Evolutionary conservation across 2,888 invertebrate species (phyloP).

Genomic region (Flexamia atlantica): DNA sequence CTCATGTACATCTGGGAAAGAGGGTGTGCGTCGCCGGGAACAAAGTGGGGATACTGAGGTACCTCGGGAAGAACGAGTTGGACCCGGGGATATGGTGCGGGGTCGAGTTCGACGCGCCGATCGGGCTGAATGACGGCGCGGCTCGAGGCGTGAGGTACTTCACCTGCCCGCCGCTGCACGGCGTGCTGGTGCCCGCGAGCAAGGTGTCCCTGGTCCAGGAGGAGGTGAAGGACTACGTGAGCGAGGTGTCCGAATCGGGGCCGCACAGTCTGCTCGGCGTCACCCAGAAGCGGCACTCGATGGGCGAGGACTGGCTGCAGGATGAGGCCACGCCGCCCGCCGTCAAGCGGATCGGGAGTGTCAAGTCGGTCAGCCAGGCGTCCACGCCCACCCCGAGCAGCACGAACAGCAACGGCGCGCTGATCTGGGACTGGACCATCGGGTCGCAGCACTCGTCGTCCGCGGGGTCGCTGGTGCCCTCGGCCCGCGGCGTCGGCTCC

Average conservation of each 20-base stretch:
- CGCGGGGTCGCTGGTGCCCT: slow-evolving; percentile 67
- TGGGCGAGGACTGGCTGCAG: slow-evolving; percentile 53
- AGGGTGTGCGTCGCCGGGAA: slow-evolving; percentile 75
- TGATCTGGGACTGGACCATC: slow-evolving; percentile 67
- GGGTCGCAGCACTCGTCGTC: slow-evolving; percentile 68
- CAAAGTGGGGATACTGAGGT: slow-evolving; percentile 77
- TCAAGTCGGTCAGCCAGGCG: slow-evolving; percentile 41
- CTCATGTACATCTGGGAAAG: slow-evolving; percentile 72
- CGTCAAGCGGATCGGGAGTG: slow-evolving; percentile 45
- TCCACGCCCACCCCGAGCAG: slow-evolving; percentile 66
- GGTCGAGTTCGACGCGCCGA: slow-evolving; percentile 78
- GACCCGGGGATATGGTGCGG: slow-evolving; percentile 82
- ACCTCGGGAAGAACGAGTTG: slow-evolving; percentile 78
- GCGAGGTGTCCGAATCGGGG: slow-evolving; percentile 74
- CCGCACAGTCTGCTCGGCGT: slow-evolving; percentile 78
- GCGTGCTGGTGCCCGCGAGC: slow-evolving; percentile 80
- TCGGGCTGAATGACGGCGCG: slow-evolving; percentile 81
- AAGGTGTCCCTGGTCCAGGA: slow-evolving; percentile 75
- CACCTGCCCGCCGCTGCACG: slow-evolving; percentile 78
- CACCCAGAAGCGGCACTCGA: slow-evolving; percentile 56
- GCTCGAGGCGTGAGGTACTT: slow-evolving; percentile 82
- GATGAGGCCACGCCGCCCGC: slow-evolving; percentile 51
- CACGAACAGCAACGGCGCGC: slow-evolving; percentile 63
- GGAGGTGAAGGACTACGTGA: slow-evolving; percentile 74
- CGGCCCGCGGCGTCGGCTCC: slow-evolving; percentile 56